Evolutionary conservation across 2,113 vertebrate genomes (phyloP), one percentile per base, ranked within the genome.

Genomic region (Eurypyga helias): DNA sequence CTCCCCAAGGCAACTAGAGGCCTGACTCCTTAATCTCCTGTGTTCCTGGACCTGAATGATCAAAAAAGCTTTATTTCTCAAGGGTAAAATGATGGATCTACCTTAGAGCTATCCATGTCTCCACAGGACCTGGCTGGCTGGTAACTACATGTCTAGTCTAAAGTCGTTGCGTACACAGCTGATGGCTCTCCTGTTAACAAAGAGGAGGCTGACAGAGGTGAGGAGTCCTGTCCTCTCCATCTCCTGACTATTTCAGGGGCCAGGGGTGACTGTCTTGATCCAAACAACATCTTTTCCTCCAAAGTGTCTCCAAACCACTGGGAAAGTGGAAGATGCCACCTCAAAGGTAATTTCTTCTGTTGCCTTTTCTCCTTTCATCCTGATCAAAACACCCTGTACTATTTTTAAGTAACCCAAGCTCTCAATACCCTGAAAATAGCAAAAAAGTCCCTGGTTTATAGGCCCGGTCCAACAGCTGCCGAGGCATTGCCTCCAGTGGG

Each of bases 141-240:
- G 46, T 41, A 83, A 58, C 11, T 34, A 31, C 24, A 18, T 17
- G 1, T n/a, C 45, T 7, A 18, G 13, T 62, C 80, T 71, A 21
- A 81, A 41, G 19, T 38, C 0, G 0, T 10, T 81, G n/a, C 81
- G n/a, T 46, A 10, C 15, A 36, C 0, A 3, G 15, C 0, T 36
- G 18, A 36, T 33, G 43, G 23, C 8, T 84, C 24, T 36, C 19
- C 64, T 54, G 17, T 43, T 60, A 45, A 38, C 10, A 46, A 23
- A 49, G 7, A 70, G 34, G 13, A 62, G 64, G 31, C 17, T 92
- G 69, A 62, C 70, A 86, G 17, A n/a, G 25, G 10, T 78, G 43
- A 70, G 17, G 23, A 65, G 23, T 70, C 28, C 71, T 46, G 31
- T 15, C 25, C 17, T 26, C 9, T 70, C 55, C 38, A 67, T 33